Evolutionary conservation across 92 coral and sea anemone species (phyloP), one percentile per base, ranked within the genome.

Genomic region (Pocillopora grandis): DNA sequence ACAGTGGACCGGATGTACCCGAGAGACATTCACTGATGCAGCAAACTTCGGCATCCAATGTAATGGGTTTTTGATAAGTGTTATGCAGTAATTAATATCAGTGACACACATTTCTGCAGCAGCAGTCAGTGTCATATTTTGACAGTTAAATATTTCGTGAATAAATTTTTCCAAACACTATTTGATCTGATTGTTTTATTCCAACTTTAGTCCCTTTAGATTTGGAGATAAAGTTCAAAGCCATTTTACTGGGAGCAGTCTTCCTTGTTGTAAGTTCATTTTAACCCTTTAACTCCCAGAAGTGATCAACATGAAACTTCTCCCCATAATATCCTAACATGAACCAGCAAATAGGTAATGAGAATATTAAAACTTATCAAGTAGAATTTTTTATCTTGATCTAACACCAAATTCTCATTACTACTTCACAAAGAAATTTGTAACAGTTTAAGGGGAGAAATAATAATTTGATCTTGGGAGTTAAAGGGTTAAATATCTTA

Each of bases 21-120:
- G 84, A 74, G 98, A 95, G 89, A 67, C 91, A 78, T 95, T 93
- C 78, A 95, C 98, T 71, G 97, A 93, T 91, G 94, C 98, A 15
- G 98, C 91, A 20, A 93, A 91, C 86, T 95, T 95, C 87, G 94
- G 97, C 9, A 89, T 95, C 49, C 52, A 82, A 21, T 95, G 98
- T 95, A 89, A 91, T 95, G 71, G 72, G 23, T 27, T 13, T 18
- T 6, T 11, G 3, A 10, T 16, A 12, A 5, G 18, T 59, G 62
- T 12, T 12, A 6, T 59, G 62, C 62, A 7, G 10, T 12, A 59
- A 12, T 12, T 12, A 59, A 59, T 59, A 27, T 27, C 31, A 27
- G 62, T 7, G 52, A 7, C 52, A 42, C 8, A 7, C 8, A 42
- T 42, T 42, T 7, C 52, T 5, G 9, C 71, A 18, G 27, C 56